A percentile compares a stretch with the other conserved stretches of the same genome.
Conservation (phyloP, 2,797 vertebrate genomes). For the Protosalanx chinensis region DNA sequence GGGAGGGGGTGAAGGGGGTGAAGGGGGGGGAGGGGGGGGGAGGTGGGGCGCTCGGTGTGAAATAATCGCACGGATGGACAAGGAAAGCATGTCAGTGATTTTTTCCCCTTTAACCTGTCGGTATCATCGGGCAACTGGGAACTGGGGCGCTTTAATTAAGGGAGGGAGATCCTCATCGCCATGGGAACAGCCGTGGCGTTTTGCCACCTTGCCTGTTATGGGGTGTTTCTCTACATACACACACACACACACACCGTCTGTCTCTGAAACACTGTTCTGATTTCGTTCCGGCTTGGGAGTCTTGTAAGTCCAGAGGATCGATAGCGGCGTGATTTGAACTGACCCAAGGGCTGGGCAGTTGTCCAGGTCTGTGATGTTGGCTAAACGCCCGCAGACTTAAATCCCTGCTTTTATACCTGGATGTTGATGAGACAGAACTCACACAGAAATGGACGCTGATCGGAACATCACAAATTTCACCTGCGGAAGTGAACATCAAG, state of each 20-base stretch:
- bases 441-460: too few species aligned
- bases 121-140: constrained; percentile 25
- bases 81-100: not conserved
- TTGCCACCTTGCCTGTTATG: constrained; percentile 44
- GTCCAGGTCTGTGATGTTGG: too few species aligned
- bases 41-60: too few species aligned
- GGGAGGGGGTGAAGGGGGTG: too few species aligned
- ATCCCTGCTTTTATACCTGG: too few species aligned
- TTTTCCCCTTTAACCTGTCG: constrained; percentile 34
- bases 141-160: constrained; percentile 51
- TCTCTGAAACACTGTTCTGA: constrained; percentile 38
- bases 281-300: not conserved
- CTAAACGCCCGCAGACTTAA: too few species aligned
- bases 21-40: too few species aligned
- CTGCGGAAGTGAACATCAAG: not conserved
- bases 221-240: constrained; percentile 23
- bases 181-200: constrained; percentile 51
- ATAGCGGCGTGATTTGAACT: too few species aligned
- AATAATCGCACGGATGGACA: not conserved
- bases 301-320: too few species aligned
- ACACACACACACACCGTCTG: constrained; percentile 14
- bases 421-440: too few species aligned
- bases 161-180: constrained; percentile 40
- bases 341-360: too few species aligned
- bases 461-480: not conserved